Evolutionary conservation across 2,113 vertebrate genomes (phyloP).

Genomic region (Cavia aperea): DNA sequence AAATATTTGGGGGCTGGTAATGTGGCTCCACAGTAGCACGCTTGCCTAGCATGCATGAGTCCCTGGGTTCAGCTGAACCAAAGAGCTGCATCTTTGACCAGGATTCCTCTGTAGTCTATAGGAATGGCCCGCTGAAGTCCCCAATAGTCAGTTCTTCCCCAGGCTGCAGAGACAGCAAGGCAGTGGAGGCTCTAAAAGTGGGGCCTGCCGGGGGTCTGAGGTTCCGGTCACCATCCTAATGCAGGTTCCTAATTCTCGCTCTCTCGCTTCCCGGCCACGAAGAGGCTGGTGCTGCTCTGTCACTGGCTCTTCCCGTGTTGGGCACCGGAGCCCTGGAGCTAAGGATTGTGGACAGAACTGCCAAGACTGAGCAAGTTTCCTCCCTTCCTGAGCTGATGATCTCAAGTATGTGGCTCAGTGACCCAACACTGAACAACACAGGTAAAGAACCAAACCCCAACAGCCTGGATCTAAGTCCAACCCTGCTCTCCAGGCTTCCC

Average conservation of each 20-base stretch:
- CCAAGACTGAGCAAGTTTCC: neutral
- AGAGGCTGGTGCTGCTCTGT: too few species aligned
- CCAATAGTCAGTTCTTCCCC: too few species aligned
- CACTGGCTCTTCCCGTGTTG: too few species aligned
- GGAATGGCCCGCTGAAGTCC: too few species aligned
- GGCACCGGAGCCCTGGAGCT: neutral
- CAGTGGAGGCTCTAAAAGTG: neutral
- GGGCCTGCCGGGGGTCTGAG: accelerated
- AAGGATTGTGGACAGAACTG: neutral
- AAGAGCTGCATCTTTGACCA: neutral
- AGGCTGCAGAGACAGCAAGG: accelerated
- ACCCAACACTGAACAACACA: neutral
- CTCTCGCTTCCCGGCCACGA: neutral
- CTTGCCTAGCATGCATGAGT: accelerated
- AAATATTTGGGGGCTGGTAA: neutral
- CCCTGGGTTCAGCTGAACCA: neutral
- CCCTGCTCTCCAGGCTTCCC: neutral
- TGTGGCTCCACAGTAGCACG: accelerated
- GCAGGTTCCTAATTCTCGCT: too few species aligned
- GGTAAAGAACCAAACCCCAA: neutral
- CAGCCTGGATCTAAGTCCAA: neutral
- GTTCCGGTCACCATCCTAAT: neutral
- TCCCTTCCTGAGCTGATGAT: neutral
- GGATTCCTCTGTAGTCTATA: neutral
- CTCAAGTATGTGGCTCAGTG: neutral